A percentile compares a stretch with the other conserved stretches of the same genome.
These are phyloP conservation scores for Scolopax mira DNA, from an alignment of 2,113 vertebrate species.

Conservation along the genomic window DNA sequence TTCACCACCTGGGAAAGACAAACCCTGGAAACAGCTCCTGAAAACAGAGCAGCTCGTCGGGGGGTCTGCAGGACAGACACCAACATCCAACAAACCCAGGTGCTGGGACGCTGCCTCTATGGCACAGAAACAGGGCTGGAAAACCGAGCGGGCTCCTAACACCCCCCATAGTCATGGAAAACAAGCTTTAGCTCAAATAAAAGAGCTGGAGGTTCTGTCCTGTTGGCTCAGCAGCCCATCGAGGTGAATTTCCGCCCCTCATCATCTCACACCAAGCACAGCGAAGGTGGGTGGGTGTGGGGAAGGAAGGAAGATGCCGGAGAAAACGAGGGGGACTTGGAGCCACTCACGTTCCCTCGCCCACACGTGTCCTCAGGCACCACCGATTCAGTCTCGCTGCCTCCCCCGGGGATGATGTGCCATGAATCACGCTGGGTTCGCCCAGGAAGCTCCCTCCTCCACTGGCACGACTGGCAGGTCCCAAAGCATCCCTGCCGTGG, in stretches of 20 bases:
- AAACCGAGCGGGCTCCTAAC: not conserved
- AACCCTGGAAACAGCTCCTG: not conserved
- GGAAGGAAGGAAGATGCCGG: not conserved
- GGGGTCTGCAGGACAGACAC: not conserved
- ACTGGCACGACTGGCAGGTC: not conserved
- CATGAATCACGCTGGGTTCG: not conserved
- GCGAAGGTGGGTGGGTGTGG: not conserved
- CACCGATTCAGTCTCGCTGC: not conserved
- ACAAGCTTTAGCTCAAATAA: not conserved
- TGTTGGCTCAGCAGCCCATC: fast-evolving
- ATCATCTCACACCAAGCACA: not conserved
- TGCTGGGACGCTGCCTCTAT: fast-evolving
- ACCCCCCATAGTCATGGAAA: fast-evolving
- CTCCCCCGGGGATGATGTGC: not conserved
- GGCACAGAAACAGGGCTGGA: not conserved
- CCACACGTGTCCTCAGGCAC: not conserved
- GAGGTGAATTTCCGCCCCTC: not conserved
- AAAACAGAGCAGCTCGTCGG: not conserved
- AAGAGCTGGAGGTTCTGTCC: not conserved
- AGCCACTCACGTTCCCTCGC: not conserved
- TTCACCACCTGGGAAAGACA: not conserved
- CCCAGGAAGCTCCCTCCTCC: not conserved
- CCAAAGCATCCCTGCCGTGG: fast-evolving
- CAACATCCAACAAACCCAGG: not conserved
- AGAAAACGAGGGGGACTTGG: not conserved